Percentiles rank a stretch among this genome's conserved stretches.
Evolutionary conservation across 2,113 vertebrate species (phyloP).

Genomic region (Cyanistes caeruleus): DNA sequence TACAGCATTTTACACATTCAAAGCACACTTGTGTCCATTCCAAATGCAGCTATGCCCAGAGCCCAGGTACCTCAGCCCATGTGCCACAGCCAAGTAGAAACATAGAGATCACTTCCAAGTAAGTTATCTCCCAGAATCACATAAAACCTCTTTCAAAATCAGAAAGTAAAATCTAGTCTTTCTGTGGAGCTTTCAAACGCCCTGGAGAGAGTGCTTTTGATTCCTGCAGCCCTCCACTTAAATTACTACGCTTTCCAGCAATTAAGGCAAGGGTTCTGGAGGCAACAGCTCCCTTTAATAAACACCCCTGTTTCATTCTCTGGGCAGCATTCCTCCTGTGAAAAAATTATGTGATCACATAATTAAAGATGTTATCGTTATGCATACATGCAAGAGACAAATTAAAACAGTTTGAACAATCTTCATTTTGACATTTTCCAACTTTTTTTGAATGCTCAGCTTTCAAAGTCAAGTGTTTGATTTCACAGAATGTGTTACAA

Average conservation of each 20-base stretch:
- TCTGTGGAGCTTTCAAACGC: not conserved
- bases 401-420: conserved; percentile 34
- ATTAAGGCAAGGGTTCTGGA: conserved; percentile 39
- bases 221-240: not conserved
- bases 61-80: not conserved
- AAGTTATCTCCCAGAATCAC: not conserved
- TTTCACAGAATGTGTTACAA: conserved; percentile 27
- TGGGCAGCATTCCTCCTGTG: not conserved
- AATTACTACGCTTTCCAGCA: not conserved
- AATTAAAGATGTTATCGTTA: conserved; percentile 52
- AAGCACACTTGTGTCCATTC: not conserved
- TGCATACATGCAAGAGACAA: conserved; percentile 15
- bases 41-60: not conserved
- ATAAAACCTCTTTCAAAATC: not conserved
- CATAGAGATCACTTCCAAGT: not conserved
- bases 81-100: not conserved
- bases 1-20: not conserved
- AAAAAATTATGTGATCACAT: conserved; percentile 53
- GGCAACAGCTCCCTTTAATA: conserved; percentile 39
- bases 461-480: conserved; percentile 13
- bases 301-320: conserved; percentile 28
- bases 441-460: not conserved
- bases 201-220: not conserved
- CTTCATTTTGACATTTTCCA: not conserved
- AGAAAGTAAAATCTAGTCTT: not conserved